phyloP scores from a whole-genome alignment of 2,113 vertebrate species.

The Pungitius pungitius region DNA sequence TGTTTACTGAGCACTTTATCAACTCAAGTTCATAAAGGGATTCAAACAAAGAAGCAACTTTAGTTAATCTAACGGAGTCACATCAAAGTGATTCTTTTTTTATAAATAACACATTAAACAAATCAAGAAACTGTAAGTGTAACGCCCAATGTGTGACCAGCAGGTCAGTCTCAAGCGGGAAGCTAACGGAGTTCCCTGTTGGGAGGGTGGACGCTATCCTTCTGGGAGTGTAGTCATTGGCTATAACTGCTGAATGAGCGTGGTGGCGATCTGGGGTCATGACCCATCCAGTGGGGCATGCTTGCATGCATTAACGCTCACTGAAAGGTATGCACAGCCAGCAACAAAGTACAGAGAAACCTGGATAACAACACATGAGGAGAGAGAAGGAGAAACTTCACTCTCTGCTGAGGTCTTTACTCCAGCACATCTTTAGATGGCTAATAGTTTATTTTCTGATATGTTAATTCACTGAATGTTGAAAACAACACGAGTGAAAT shows the following conservation, averaged over 20 bases:
- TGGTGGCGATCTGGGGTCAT: not conserved
- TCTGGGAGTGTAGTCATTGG: not conserved
- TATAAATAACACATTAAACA: too few species aligned
- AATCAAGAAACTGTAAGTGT: not conserved
- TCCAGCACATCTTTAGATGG: not conserved
- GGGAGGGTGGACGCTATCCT: too few species aligned
- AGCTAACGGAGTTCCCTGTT: not conserved
- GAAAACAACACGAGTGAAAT: not conserved
- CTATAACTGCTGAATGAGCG: not conserved
- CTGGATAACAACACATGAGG: not conserved
- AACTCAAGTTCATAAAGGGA: not conserved
- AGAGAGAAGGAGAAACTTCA: not conserved
- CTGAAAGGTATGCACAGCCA: not conserved
- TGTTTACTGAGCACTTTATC: not conserved
- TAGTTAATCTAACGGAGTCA: not conserved
- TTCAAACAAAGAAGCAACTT: not conserved
- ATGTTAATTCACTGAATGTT: not conserved
- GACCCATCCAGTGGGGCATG: not conserved
- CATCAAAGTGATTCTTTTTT: not conserved
- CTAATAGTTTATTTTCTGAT: not conserved
- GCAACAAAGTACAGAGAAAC: not conserved
- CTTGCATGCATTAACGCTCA: not conserved
- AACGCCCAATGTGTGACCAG: not conserved
- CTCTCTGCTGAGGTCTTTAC: not conserved
- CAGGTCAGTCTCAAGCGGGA: not conserved